Percentiles rank a stretch among this genome's conserved stretches.
Conservation (phyloP, 2,888 invertebrate species). For the Oxystoma pomonae region DNA sequence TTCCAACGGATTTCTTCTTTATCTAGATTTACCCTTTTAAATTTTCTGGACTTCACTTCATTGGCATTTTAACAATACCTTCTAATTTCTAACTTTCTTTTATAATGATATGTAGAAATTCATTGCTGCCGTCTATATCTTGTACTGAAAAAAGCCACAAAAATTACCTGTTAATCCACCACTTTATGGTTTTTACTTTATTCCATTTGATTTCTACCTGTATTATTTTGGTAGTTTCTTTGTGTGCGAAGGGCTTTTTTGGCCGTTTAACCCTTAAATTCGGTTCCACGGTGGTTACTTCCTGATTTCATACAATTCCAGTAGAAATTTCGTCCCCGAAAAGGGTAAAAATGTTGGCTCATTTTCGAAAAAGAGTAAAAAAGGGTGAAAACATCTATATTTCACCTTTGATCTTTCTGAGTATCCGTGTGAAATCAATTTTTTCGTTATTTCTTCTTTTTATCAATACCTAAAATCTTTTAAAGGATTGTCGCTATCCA, state of each 20-base stretch:
- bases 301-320: constrained; percentile 40
- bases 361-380: not conserved
- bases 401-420: not conserved
- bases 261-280: constrained; percentile 32
- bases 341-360: constrained; percentile 22
- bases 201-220: not conserved
- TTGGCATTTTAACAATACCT: not conserved
- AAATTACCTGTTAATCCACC: not conserved
- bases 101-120: not conserved
- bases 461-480: not conserved
- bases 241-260: not conserved
- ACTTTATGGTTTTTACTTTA: not conserved
- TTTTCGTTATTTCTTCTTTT: not conserved
- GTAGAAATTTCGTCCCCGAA: constrained; percentile 36
- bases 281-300: constrained; percentile 42
- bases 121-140: not conserved
- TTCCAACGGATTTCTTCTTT: too few relatives aligned
- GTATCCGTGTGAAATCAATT: not conserved
- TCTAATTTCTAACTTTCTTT: not conserved
- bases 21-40: too few relatives aligned
- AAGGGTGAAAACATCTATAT: not conserved
- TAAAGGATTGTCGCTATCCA: not conserved
- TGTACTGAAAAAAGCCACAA: not conserved
- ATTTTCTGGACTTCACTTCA: too few relatives aligned
- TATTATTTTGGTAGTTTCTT: not conserved